These are phyloP conservation scores for Cheilosia variabilis DNA, from an alignment of 2,888 invertebrate species.

Conservation along the genomic window DNA sequence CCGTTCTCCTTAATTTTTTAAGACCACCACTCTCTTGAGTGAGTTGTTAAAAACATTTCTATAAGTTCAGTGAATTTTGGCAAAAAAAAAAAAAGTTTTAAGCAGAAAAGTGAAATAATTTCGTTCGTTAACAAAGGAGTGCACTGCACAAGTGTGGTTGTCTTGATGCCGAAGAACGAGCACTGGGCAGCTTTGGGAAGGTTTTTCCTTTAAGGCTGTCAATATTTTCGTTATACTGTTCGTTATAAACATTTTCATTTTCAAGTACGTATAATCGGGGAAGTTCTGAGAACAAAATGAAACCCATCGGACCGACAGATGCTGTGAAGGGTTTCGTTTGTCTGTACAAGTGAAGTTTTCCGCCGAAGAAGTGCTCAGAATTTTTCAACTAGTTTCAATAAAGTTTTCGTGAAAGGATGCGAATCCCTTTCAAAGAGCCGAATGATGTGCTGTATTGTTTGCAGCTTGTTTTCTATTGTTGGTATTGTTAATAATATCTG, in stretches of 20 bases:
- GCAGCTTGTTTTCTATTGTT: slow-evolving; percentile 7
- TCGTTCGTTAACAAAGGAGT: neutral
- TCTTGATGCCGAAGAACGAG: slow-evolving; percentile 6
- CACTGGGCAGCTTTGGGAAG: neutral
- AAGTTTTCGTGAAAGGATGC: slow-evolving; percentile 15
- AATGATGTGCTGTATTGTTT: slow-evolving; percentile 16
- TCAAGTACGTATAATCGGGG: neutral
- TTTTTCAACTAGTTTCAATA: slow-evolving; percentile 2
- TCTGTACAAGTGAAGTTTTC: neutral
- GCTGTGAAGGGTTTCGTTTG: neutral
- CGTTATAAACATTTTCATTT: slow-evolving; percentile 1
- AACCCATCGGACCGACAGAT: neutral
- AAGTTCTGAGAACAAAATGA: slow-evolving; percentile 3
- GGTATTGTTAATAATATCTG: neutral
- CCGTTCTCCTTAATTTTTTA: neutral
- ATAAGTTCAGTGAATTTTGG: slow-evolving; percentile 3
- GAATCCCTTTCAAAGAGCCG: slow-evolving; percentile 1
- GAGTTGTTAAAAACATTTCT: neutral
- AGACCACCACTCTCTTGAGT: neutral
- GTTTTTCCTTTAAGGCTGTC: neutral
- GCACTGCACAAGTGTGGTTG: neutral
- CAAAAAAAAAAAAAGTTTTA: too few relatives aligned
- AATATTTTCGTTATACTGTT: slow-evolving; percentile 16
- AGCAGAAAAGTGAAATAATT: neutral
- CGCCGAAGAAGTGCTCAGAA: neutral